Evolutionary conservation across 1,140 invertebrate genomes (phyloP).

Genomic region (Microplitis demolitor): DNA sequence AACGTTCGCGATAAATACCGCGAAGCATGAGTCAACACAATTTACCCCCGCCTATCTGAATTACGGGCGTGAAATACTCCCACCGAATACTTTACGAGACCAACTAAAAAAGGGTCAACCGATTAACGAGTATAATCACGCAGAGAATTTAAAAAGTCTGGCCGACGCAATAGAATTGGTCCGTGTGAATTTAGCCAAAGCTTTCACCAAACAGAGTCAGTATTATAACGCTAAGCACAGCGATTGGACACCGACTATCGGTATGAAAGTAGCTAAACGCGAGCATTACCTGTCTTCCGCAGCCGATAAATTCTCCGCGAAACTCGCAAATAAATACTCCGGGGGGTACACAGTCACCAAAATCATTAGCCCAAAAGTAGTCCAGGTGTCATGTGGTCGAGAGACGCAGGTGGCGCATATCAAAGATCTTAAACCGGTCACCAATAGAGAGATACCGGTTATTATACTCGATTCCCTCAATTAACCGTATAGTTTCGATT

Average conservation of each 20-base stretch:
- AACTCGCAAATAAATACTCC: not conserved
- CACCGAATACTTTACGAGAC: not conserved
- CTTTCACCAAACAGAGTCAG: not conserved
- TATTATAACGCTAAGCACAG: not conserved
- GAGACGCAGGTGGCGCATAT: no score
- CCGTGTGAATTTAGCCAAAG: not conserved
- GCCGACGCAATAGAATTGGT: not conserved
- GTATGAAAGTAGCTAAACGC: not conserved
- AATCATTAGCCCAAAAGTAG: not conserved
- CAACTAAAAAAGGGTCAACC: no score
- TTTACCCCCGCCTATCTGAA: slow-evolving; percentile 10
- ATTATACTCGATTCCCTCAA: no score
- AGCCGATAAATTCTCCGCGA: not conserved
- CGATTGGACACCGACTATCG: not conserved
- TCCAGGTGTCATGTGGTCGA: not conserved
- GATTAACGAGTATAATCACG: not conserved
- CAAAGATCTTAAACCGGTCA: no score
- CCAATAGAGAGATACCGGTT: no score
- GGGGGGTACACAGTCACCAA: not conserved
- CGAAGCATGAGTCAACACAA: not conserved
- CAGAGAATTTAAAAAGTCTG: not conserved
- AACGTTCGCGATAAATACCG: slow-evolving; percentile 37
- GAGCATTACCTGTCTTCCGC: not conserved
- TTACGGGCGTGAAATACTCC: slow-evolving; percentile 6
- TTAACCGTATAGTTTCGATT: no score